Base-by-base conservation (phyloP, 1,140 invertebrate species). In the Varroa destructor region DNA sequence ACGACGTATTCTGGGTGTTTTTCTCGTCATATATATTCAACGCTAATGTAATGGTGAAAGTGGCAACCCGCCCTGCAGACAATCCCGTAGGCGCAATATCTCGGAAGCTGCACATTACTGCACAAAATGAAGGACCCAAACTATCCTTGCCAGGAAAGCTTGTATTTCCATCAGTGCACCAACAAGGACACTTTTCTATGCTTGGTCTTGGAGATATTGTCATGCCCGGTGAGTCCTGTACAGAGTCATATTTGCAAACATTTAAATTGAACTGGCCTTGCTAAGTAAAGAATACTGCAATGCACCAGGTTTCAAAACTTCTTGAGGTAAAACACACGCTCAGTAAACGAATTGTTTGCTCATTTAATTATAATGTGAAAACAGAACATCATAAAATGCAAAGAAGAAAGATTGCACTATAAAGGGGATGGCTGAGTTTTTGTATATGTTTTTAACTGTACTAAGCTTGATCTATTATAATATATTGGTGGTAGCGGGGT, bases 1-100 rank as follows among this genome's bases (percentile, higher is more conserved):
- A 97, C 79, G 93, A 97, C 81, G 93, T 97, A 46, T 96, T 97
- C 82, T 97, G 93, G 93, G 82, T 97, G 40, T 97, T 97, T 81
- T 97, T 97, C 83, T 96, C 93, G 4, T 94, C 92, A 0, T 97
- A 96, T 78, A 93, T 97, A 78, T 97, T 97, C 83, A 97, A 91
- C 82, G 91, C 93, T 77, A 97, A 97, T 79, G 92, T 97, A 71
- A 97, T 97, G 94, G 93, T 97, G 72, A 95, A 95, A 83, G 88
- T 90, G 70, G 89, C 89, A 55, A 91, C 88, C 51, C 81, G 92
- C 78, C 90, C 92, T 61, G 93, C 93, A 54, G 93, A 97, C 77
- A 97, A 97, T 83, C 93, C 93, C 14, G 91, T 82, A 75, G 91
- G 91, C 74, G 83, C 95, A 74, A 89, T 96, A 71, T 91, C 93